A percentile compares a stretch with the other conserved stretches of the same genome.
phyloP scores from a whole-genome alignment of 1,140 invertebrate species.

The Orussus abietinus region DNA sequence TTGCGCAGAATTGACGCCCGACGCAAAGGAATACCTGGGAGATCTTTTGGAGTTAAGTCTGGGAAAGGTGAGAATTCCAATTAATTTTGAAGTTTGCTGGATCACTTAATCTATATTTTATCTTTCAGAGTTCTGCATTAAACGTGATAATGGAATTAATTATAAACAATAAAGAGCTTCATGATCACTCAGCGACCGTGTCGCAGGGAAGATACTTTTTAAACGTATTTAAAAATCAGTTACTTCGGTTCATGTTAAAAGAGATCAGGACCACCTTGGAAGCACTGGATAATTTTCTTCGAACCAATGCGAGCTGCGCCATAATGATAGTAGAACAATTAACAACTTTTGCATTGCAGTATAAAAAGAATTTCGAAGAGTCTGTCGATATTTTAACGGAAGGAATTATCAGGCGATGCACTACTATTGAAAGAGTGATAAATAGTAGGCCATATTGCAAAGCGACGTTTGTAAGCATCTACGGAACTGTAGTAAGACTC shows the following conservation, averaged over 20 bases:
- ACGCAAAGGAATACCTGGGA: slow-evolving; percentile 26
- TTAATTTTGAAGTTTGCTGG: slow-evolving; percentile 18
- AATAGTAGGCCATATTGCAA: slow-evolving; percentile 26
- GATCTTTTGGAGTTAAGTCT: slow-evolving; percentile 31
- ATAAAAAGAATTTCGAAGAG: slow-evolving; percentile 16
- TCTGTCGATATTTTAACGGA: slow-evolving; percentile 20
- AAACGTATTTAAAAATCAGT: slow-evolving; percentile 28
- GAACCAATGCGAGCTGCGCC: slow-evolving; percentile 17
- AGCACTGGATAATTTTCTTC: slow-evolving; percentile 23
- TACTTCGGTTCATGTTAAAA: slow-evolving; percentile 32
- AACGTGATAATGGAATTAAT: slow-evolving; percentile 21
- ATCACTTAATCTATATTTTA: slow-evolving; percentile 4
- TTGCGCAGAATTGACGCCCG: slow-evolving; percentile 14
- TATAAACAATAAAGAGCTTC: slow-evolving; percentile 9
- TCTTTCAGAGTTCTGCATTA: slow-evolving; percentile 21
- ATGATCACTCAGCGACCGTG: slow-evolving; percentile 13
- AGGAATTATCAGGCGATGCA: slow-evolving; percentile 27
- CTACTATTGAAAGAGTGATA: slow-evolving; percentile 15
- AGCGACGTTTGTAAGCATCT: slow-evolving; percentile 38
- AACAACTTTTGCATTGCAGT: slow-evolving; percentile 23
- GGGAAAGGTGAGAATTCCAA: no score
- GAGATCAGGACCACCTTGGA: slow-evolving; percentile 25
- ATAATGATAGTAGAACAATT: slow-evolving; percentile 36
- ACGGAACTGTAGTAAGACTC: slow-evolving; percentile 29
- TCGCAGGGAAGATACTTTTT: slow-evolving; percentile 43